Evolutionary conservation across 2,888 invertebrate genomes (phyloP).

Genomic region (Brenthis hecate): DNA sequence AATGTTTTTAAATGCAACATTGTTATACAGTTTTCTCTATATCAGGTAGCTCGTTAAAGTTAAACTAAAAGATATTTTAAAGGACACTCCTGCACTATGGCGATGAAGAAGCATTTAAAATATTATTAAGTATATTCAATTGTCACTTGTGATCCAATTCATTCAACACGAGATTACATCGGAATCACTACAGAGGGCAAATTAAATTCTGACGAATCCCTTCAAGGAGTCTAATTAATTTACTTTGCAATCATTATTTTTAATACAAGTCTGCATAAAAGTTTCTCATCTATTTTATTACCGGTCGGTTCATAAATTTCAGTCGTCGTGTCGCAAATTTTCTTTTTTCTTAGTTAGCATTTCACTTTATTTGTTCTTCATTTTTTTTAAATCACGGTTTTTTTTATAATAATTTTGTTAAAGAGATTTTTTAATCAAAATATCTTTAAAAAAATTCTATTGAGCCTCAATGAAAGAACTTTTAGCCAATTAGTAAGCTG

Average conservation of each 20-base stretch:
- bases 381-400: neutral
- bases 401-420: too few relatives aligned
- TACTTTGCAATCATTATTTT: constrained; percentile 9
- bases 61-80: too few relatives aligned
- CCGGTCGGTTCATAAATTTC: constrained; percentile 4
- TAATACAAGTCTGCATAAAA: neutral
- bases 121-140: neutral
- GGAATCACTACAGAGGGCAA: constrained; percentile 1
- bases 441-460: too few relatives aligned
- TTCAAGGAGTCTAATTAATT: constrained; percentile 14
- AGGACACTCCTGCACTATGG: too few relatives aligned
- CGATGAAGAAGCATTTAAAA: too few relatives aligned
- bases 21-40: too few relatives aligned
- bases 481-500: neutral
- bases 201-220: constrained; percentile 18
- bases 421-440: too few relatives aligned
- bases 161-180: constrained; percentile 2
- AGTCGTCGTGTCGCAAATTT: neutral
- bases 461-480: neutral
- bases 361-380: neutral
- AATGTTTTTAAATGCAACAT: too few relatives aligned
- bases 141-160: neutral
- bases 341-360: neutral
- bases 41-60: too few relatives aligned
- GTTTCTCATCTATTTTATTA: neutral